Conservation (phyloP, 2,113 vertebrate genomes). For the Muntiacus muntjak region DNA sequence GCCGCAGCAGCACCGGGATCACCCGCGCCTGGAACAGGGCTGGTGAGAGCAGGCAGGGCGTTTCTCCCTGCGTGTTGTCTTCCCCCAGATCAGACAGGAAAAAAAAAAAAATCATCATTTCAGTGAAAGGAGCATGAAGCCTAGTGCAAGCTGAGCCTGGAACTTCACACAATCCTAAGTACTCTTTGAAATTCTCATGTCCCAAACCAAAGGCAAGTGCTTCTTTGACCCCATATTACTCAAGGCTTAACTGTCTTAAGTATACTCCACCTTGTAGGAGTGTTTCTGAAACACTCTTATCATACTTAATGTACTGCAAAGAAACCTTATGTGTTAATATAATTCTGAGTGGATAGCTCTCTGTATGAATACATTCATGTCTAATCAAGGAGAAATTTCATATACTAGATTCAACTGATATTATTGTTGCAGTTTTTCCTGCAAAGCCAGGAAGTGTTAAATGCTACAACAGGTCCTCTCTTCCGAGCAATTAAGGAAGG, state of each 20-base stretch:
- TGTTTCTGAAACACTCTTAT: not conserved
- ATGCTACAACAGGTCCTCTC: not conserved
- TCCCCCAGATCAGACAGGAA: not conserved
- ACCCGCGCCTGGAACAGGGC: constrained; percentile 90
- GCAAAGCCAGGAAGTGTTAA: not conserved
- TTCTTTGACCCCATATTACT: not conserved
- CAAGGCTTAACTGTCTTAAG: not conserved
- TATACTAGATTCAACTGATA: not conserved
- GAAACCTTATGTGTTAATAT: not conserved
- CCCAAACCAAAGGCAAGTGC: not conserved
- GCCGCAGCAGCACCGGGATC: constrained; percentile 91
- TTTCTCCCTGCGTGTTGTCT: constrained; percentile 80
- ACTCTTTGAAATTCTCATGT: not conserved
- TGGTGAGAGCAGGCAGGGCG: constrained; percentile 87
- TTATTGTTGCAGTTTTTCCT: not conserved
- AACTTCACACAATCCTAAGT: not conserved
- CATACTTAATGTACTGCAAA: not conserved
- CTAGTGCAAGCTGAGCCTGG: not conserved
- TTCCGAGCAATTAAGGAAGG: too few relatives aligned
- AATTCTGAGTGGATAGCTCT: not conserved
- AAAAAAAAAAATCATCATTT: not conserved
- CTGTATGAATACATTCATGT: not conserved
- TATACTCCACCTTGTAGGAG: not conserved
- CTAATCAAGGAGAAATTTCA: not conserved
- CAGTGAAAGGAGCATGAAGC: not conserved